Evolutionary conservation across 2,113 vertebrate genomes (phyloP), one percentile per base, ranked within the genome.

Genomic region (Leucosticte australis): DNA sequence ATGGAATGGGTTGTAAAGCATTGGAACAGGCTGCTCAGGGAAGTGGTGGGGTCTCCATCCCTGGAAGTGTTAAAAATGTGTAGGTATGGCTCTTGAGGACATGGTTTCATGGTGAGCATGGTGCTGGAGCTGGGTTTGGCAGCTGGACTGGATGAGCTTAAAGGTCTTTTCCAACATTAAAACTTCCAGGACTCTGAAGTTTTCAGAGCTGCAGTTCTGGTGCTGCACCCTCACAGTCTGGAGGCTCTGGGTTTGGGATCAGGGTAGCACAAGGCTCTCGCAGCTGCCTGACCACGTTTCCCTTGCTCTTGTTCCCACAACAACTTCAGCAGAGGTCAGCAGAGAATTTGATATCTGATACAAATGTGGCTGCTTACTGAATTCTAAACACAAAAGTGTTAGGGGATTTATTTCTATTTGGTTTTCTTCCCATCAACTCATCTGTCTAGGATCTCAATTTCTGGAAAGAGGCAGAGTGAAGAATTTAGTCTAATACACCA

Each of bases 401-500:
- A 44, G 31, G 22, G 6, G 0, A 12, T 65, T 92, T 91, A 42
- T 94, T 96, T 96, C 71, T 73, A 28, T 92, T 93, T 85, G 53
- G 44, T 70, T 93, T 94, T 93, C 81, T 82, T 87, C 76, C 82
- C 88, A 83, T 89, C 79, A 85, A 49, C 60, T 95, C 73, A 80
- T 92, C 84, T 92, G 89, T 94, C 92, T 85, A 68, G 39, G 33
- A 90, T 87, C 76, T 94, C 60, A 70, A 68, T 87, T 91, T 79
- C 81, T 92, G 71, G 57, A 91, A 91, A 70, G 39, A 90, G 60
- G 39, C 64, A 90, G 52, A 57, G 83, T 91, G 68, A 88, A 80
- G 78, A 92, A 87, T 97, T 94, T 94, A 92, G 77, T 80, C 76
- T 96, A 95, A 92, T 89, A 90, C 47, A 81, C 84, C 75, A 95